phyloP scores from a whole-genome alignment of 2,888 invertebrate genomes.

The Drosophila helvetica region DNA sequence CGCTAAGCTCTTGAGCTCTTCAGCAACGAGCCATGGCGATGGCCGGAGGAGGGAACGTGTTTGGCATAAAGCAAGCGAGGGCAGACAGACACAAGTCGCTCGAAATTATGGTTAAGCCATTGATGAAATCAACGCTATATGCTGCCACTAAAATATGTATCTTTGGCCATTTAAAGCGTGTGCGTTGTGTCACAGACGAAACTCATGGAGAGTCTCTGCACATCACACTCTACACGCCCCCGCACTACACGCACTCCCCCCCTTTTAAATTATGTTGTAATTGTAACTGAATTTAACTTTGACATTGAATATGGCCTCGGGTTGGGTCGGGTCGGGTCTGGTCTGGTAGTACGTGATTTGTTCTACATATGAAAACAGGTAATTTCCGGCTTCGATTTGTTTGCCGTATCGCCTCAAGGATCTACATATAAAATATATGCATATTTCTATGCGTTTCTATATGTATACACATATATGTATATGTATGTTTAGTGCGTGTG shows the following conservation, averaged over 20 bases:
- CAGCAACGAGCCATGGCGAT: slow-evolving; percentile 17
- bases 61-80: slow-evolving; percentile 20
- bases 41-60: slow-evolving; percentile 14
- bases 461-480: neutral
- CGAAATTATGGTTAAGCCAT: slow-evolving; percentile 36
- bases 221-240: neutral
- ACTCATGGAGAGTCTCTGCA: neutral
- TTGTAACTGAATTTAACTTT: slow-evolving; percentile 16
- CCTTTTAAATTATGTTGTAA: neutral
- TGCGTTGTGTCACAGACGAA: slow-evolving; percentile 46
- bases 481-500: neutral
- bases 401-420: slow-evolving; percentile 25
- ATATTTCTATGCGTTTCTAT: neutral
- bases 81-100: slow-evolving; percentile 6
- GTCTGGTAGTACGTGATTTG: slow-evolving; percentile 15
- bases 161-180: slow-evolving; percentile 26
- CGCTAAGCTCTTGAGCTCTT: slow-evolving; percentile 34
- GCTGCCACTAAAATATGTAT: slow-evolving; percentile 10
- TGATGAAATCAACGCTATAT: slow-evolving; percentile 43
- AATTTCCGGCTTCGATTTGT: slow-evolving; percentile 23
- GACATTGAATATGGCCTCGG: slow-evolving; percentile 28
- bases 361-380: slow-evolving; percentile 1
- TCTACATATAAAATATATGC: neutral
- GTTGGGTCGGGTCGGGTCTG: neutral
- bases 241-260: neutral